phyloP scores from a whole-genome alignment of 23 tunicate species.

The Styela clava region DNA sequence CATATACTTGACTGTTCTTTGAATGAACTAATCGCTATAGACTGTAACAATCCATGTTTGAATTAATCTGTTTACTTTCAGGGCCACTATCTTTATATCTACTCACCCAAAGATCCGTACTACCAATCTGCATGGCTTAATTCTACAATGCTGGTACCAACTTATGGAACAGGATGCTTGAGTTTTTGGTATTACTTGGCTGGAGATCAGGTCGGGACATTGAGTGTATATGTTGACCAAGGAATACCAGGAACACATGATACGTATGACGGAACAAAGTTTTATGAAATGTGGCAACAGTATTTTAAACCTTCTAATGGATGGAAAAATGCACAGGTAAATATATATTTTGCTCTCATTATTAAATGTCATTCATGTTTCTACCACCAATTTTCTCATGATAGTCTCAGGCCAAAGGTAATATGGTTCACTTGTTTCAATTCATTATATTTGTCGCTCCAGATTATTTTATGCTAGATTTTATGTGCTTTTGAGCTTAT shows the following conservation, averaged over 20 bases:
- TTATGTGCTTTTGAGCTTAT: no score
- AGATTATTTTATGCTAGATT: no score
- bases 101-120: constrained; percentile 5
- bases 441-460: no score
- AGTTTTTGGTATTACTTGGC: constrained; percentile 73
- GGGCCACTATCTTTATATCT: constrained; percentile 68
- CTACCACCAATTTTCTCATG: neutral
- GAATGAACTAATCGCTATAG: no score
- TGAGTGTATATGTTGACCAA: constrained; percentile 45
- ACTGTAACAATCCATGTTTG: no score
- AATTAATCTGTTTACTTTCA: no score
- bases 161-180: constrained; percentile 54
- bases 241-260: constrained; percentile 74
- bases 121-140: constrained; percentile 45
- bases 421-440: no score
- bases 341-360: neutral
- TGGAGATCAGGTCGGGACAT: constrained; percentile 50
- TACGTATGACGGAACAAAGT: constrained; percentile 42
- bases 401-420: no score
- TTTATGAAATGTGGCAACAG: constrained; percentile 51
- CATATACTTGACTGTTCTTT: no score
- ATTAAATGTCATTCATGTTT: neutral
- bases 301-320: constrained; percentile 57
- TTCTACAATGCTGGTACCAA: constrained; percentile 72
- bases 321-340: constrained; percentile 77